phyloP scores from a whole-genome alignment of 1,140 invertebrate species.

The Drosophila repleta region DNA sequence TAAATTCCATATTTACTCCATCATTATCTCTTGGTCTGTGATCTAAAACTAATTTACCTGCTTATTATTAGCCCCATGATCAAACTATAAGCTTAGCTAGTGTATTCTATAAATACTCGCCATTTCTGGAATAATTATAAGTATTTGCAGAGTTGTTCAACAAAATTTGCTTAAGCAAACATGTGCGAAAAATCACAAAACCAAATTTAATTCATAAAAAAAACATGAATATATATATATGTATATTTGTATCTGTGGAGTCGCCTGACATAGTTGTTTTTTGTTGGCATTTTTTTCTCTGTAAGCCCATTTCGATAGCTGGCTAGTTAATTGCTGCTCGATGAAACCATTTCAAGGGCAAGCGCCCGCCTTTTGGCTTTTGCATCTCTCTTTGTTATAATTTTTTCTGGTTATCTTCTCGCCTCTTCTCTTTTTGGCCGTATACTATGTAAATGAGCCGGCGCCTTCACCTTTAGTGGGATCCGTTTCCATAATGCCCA shows the following conservation, averaged over 20 bases:
- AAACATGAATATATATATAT: constrained; percentile 1
- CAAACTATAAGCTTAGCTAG: neutral
- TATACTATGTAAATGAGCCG: constrained; percentile 63
- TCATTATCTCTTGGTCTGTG: neutral
- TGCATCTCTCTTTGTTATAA: constrained; percentile 42
- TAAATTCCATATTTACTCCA: no score
- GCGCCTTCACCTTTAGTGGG: constrained; percentile 59
- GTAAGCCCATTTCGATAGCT: constrained; percentile 55
- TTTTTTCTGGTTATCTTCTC: neutral
- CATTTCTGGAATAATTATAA: constrained; percentile 6
- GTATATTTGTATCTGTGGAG: constrained; percentile 5
- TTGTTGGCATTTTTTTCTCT: constrained; percentile 5
- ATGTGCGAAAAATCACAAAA: constrained; percentile 29
- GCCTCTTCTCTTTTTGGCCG: constrained; percentile 9
- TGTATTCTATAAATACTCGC: constrained; percentile 14
- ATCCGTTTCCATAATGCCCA: constrained; percentile 61
- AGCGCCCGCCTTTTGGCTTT: constrained; percentile 53
- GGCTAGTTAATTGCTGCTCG: constrained; percentile 64
- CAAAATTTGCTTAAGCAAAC: constrained; percentile 16
- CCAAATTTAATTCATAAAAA: constrained; percentile 19
- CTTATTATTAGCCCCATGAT: constrained; percentile 15
- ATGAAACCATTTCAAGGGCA: constrained; percentile 74
- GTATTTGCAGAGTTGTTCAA: constrained; percentile 35
- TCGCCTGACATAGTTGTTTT: constrained; percentile 29
- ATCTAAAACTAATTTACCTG: neutral